Evolutionary conservation across 2,113 vertebrate species (phyloP).

Genomic region (Hemiscyllium ocellatum): DNA sequence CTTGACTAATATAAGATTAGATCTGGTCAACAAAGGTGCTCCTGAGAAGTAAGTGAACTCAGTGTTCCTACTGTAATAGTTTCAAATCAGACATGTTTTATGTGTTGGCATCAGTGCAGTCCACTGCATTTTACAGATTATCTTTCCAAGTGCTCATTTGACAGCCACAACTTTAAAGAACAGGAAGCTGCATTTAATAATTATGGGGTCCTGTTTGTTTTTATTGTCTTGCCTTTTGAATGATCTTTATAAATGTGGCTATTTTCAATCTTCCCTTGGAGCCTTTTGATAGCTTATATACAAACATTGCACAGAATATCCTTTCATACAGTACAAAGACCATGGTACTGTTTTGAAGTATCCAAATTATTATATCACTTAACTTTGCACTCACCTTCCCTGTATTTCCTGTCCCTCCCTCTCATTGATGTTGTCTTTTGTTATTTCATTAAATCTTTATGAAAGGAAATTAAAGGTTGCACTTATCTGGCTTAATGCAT

Average conservation of each 20-base stretch:
- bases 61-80: not conserved
- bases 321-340: not conserved
- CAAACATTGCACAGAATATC: not conserved
- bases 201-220: not conserved
- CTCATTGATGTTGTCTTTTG: not conserved
- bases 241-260: not conserved
- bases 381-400: not conserved
- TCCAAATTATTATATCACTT: not conserved
- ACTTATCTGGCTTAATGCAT: not conserved
- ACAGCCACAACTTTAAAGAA: not conserved
- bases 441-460: not conserved
- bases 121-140: not conserved
- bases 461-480: conserved; percentile 20
- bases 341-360: conserved; percentile 12
- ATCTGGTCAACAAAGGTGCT: not conserved
- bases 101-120: not conserved
- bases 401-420: not conserved
- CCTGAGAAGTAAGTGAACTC: not conserved
- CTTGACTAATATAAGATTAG: not conserved
- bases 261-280: not conserved
- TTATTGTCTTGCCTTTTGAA: conserved; percentile 15
- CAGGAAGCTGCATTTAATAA: conserved; percentile 1
- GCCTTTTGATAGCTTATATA: not conserved
- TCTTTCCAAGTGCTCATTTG: not conserved
- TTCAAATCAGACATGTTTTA: conserved; percentile 9